Conservation (phyloP, 2,113 vertebrate species). For the Pseudonaja textilis region DNA sequence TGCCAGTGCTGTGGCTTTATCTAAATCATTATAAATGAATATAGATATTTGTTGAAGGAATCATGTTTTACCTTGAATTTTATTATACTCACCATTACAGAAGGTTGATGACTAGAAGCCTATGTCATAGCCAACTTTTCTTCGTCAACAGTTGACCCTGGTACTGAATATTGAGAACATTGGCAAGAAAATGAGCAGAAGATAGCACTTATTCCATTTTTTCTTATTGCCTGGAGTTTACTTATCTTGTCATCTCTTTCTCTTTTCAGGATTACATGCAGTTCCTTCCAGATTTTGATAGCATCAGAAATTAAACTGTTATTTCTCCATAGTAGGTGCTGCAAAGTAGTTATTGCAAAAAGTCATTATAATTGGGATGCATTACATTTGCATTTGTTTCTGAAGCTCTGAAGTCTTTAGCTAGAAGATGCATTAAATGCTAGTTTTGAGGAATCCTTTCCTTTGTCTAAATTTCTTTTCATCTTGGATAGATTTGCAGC, state of each 20-base stretch:
- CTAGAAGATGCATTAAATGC: background rate
- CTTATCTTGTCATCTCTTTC: background rate
- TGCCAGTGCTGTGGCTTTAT: background rate
- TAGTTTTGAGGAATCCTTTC: background rate
- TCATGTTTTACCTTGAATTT: background rate
- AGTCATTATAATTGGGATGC: background rate
- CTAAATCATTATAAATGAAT: background rate
- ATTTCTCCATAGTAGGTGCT: background rate
- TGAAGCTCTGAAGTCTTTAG: background rate
- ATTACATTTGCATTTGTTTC: background rate
- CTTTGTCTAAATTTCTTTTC: background rate
- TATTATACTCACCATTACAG: background rate
- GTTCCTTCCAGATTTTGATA: background rate
- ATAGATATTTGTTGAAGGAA: background rate
- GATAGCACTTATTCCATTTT: background rate
- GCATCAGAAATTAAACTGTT: background rate
- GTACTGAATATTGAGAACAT: background rate
- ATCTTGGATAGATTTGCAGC: background rate
- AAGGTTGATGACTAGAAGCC: background rate
- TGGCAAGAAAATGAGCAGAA: background rate
- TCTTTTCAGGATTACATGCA: background rate
- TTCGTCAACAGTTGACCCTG: background rate
- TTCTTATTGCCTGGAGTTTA: background rate
- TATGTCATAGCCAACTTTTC: background rate
- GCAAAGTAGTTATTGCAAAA: background rate